Evolutionary conservation across 2,113 vertebrate genomes (phyloP), one percentile per base, ranked within the genome.

Genomic region (Barbus barbus): DNA sequence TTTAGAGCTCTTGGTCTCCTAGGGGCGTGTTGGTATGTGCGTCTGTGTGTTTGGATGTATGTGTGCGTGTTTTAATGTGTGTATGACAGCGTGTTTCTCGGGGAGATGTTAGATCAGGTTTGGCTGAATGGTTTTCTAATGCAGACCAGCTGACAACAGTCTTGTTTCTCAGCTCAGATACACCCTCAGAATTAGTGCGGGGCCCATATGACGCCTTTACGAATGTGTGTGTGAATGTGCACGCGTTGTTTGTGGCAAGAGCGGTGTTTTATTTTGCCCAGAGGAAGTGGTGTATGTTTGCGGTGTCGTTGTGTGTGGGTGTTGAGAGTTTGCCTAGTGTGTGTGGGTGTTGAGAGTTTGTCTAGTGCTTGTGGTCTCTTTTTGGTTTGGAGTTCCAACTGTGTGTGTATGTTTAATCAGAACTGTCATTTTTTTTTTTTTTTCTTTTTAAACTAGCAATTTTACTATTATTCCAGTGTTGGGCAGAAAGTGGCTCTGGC

Each of bases 61-160:
- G 84, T 84, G 84, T 85, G 88, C 82, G 78, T 82, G 60, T 84
- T 72, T 63, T 67, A 65, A 83, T 87, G 87, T 89, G 78, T 82
- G 78, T 73, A 36, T 58, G 73, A 65, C 33, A n/a, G 41, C 31
- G 71, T 79, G 87, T 78, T 82, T 81, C 84, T 76, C 18, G 20
- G 81, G 84, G 81, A 86, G 72, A 86, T 75, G 87, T 88, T 88
- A 74, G 77, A 78, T 88, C 77, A 88, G 84, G 51, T 82, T 84
- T 88, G 84, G 84, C 84, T 77, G 78, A 82, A 67, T 28, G 44
- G 65, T 71, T 86, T 84, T 61, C 78, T 86, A 86, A 88, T 81
- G 75, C 72, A 78, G 82, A 26, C 82, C 87, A 88, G 87, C 87
- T 84, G 87, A 84, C 61, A 53, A 65, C 72, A 72, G 60, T 77